Evolutionary conservation across 2,113 vertebrate species (phyloP), one percentile per base, ranked within the genome.

Genomic region (Oxygymnocypris stewartii): DNA sequence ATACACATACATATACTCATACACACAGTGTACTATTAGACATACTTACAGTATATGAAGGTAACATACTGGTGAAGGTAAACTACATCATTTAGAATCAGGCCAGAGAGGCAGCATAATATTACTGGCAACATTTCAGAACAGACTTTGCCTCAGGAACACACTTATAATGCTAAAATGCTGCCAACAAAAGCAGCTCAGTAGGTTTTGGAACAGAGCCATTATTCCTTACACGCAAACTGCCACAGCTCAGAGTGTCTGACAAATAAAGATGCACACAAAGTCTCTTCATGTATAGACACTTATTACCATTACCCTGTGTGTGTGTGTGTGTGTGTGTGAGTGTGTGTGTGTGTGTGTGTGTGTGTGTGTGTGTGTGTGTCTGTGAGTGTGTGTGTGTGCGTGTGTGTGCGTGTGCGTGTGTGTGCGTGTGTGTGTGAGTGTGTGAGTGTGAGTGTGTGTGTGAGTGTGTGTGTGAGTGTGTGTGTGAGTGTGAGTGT

Each of bases 291-390:
- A 54, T 84, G 71, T 86, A 77, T 74, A 84, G 51, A 23, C 76
- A 35, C 14, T 54, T 69, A 65, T 54, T 78, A 51, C 44, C 79
- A 93, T 93, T 85, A 10, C 12, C 16, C 16, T 79, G 2, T 54
- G 47, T 28, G 4, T 28, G 77, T 18, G 28, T 23, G 28, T 40
- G 51, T 14, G 77, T 28, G 78, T 44, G 23, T 42, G n/a, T 51
- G 42, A 49, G 44, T 49, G 74, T 40, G 77, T 79, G 31, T 79
- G 25, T n/a, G n/a, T n/a, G n/a, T n/a, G n/a, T n/a, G n/a, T n/a
- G n/a, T n/a, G n/a, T n/a, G n/a, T n/a, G n/a, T n/a, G n/a, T n/a
- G n/a, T n/a, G n/a, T n/a, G n/a, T n/a, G n/a, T n/a, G n/a, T n/a
- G n/a, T n/a, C n/a, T n/a, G n/a, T n/a, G n/a, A n/a, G n/a, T n/a